A percentile compares a stretch with the other conserved stretches of the same genome.
These are phyloP conservation scores for Apodemus agrarius DNA, from an alignment of 2,797 vertebrate species.

Conservation along the genomic window DNA sequence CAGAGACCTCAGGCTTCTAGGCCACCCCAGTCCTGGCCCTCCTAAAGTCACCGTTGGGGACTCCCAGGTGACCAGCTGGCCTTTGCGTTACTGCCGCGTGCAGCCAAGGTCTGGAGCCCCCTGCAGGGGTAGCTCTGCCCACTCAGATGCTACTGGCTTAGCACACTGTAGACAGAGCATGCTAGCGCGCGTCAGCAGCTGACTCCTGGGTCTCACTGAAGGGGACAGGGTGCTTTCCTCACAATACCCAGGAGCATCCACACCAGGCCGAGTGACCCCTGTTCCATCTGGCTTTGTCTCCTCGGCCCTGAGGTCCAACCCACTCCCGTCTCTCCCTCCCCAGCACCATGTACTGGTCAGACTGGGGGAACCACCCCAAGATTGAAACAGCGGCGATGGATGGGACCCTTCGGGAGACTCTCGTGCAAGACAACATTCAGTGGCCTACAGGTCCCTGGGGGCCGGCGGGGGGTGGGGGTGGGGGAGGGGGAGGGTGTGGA, in stretches of 20 bases:
- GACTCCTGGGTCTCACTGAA: neutral
- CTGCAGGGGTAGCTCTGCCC: neutral
- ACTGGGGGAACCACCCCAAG: slow-evolving; percentile 99
- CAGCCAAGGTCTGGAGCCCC: neutral
- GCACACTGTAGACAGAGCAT: neutral
- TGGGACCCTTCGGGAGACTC: slow-evolving; percentile 94
- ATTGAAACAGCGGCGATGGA: slow-evolving; percentile 99
- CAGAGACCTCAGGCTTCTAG: neutral
- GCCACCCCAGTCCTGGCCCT: neutral
- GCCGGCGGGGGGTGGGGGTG: neutral
- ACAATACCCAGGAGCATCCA: fast-evolving
- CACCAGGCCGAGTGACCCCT: fast-evolving
- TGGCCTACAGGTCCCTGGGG: slow-evolving; percentile 94
- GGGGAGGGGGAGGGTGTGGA: neutral
- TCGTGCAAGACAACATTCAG: slow-evolving; percentile 97
- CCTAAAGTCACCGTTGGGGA: neutral
- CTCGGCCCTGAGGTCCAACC: neutral
- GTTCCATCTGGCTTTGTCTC: neutral
- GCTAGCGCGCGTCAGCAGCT: neutral
- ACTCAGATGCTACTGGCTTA: neutral
- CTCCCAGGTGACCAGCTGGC: neutral
- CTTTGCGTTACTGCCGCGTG: neutral
- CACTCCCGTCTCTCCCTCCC: slow-evolving; percentile 41
- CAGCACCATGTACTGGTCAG: slow-evolving; percentile 99
- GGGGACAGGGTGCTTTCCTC: neutral